Evolutionary conservation across 1,140 invertebrate genomes (phyloP), one percentile per base, ranked within the genome.

Genomic region (Pseudomyrmex gracilis): DNA sequence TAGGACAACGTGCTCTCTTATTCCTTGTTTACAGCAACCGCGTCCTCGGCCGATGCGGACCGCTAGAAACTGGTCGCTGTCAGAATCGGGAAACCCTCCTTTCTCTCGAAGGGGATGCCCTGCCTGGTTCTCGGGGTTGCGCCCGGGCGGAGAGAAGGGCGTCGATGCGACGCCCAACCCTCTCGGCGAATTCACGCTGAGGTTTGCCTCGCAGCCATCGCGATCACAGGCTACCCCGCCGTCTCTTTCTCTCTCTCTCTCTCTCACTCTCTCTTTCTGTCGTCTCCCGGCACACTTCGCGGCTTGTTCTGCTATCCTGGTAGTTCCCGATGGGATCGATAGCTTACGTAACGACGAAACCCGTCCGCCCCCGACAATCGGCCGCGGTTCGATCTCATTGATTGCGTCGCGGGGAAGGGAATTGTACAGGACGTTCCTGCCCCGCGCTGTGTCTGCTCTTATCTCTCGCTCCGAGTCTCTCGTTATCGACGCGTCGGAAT

Each of bases 291-390:
- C 53, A 70, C 66, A 91, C 89, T 83, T 85, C 86, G 58, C 58
- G 15, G 13, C 66, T 43, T 61, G 66, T 84, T 85, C 92, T 94
- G 87, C 80, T 90, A 73, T 87, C 92, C 93, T 94, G 89, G 84
- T 93, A 93, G 86, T 93, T 94, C 92, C 92, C 92, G 89, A 94
- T 93, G 92, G 90, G 93, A 94, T 93, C 93, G 93, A 94, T 94
- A 94, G 92, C 92, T 93, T 92, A 91, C 92, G 92, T 92, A 93
- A 94, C 88, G 68, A 85, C 78, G 84, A 84, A 74, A 24, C 66
- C 49, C 76, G 43, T 57, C 76, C 76, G 43, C 53, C 15, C 47
- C 64, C 24, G 34, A 34, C 34, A 57, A 70, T 80, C 66, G 43
- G 76, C 7, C 15, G 51, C 17, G 34, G 64, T 78, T 80, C 76